phyloP scores from a whole-genome alignment of 2,797 vertebrate genomes.

The Sphenodon punctatus region DNA sequence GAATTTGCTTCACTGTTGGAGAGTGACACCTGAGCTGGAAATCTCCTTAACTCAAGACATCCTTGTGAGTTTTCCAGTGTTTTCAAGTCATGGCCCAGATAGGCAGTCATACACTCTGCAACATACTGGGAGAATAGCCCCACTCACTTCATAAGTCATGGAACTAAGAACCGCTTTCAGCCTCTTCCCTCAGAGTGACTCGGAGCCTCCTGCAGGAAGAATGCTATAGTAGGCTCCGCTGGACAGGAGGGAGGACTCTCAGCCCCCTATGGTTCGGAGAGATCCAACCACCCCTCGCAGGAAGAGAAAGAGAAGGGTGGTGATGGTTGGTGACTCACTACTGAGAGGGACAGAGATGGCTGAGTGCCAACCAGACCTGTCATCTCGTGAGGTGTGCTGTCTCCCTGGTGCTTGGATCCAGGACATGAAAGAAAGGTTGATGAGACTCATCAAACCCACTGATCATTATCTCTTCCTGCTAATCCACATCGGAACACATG shows the following conservation, averaged over 20 bases:
- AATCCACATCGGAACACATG: not conserved
- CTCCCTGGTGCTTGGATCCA: not conserved
- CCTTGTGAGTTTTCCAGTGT: not conserved
- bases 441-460: not conserved
- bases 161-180: no score
- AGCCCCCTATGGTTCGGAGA: no score
- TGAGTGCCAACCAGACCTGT: not conserved
- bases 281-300: no score
- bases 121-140: fast-evolving
- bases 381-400: not conserved
- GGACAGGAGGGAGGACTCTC: no score
- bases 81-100: not conserved
- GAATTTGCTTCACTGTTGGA: conserved; percentile 5
- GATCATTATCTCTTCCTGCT: not conserved
- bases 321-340: not conserved
- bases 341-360: not conserved
- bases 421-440: not conserved
- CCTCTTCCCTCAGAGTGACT: no score
- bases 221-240: no score
- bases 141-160: no score
- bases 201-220: no score
- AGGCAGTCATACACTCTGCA: not conserved
- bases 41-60: not conserved
- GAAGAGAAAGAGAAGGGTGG: not conserved
- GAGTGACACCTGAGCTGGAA: conserved; percentile 5